These are phyloP conservation scores for Orientallactaga bullata DNA, from an alignment of 2,113 vertebrate species.

Conservation along the genomic window DNA sequence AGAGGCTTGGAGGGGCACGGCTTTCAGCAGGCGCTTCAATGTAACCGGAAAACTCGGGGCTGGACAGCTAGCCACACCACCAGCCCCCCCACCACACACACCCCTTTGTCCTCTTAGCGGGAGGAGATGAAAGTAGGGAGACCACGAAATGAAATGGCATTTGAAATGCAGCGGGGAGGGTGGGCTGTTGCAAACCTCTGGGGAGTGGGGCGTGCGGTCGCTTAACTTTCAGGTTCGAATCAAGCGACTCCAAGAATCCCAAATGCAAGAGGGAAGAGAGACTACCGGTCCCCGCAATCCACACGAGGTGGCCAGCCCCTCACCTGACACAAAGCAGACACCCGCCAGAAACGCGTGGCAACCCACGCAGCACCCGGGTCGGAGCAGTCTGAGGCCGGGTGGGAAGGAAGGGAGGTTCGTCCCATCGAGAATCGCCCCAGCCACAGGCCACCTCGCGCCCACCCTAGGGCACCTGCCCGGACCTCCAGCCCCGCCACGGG, in stretches of 20 bases:
- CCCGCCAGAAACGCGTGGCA: neutral
- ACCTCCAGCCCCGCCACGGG: neutral
- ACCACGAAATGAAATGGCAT: conserved; percentile 19
- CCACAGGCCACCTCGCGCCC: neutral
- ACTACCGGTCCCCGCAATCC: neutral
- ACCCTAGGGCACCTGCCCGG: conserved; percentile 2
- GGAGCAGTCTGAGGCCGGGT: neutral
- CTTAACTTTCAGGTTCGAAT: neutral
- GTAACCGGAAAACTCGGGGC: conserved; percentile 30
- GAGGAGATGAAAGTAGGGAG: neutral
- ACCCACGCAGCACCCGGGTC: neutral
- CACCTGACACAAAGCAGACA: conserved; percentile 75
- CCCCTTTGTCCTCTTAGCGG: conserved; percentile 68
- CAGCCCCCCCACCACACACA: conserved; percentile 19
- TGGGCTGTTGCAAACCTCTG: conserved; percentile 8
- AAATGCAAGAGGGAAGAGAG: neutral
- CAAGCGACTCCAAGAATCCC: neutral
- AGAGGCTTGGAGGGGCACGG: neutral
- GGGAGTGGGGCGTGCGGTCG: neutral
- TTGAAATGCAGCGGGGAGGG: neutral
- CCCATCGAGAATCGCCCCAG: neutral
- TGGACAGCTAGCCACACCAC: conserved; percentile 40
- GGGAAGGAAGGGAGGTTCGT: no score
- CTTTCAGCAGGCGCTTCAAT: neutral
- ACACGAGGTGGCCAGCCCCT: conserved; percentile 47